Percentiles rank a stretch among this genome's conserved stretches.
These are phyloP conservation scores for Taeniopygia guttata DNA, from an alignment of 2,797 vertebrate species.

Conservation along the genomic window DNA sequence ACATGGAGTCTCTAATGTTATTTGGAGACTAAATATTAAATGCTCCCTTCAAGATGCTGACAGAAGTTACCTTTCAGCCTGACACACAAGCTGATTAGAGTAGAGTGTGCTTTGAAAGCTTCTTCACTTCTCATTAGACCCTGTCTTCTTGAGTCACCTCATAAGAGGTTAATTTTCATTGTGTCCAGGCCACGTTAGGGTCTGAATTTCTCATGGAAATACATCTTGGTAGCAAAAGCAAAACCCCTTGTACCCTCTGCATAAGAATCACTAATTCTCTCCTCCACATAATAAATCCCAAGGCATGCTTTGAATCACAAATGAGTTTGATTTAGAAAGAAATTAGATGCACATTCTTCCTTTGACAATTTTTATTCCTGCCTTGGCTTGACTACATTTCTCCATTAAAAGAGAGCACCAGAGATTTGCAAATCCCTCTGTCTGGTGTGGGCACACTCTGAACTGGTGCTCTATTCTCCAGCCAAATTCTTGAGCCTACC, in stretches of 20 bases:
- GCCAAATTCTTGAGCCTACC: background rate
- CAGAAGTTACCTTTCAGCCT: constrained; percentile 42
- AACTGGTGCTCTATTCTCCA: background rate
- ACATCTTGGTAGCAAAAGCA: background rate
- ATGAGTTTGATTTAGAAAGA: background rate
- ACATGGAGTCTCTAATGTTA: background rate
- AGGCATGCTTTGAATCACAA: constrained; percentile 24
- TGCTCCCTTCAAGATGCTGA: background rate
- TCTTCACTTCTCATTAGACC: constrained; percentile 46
- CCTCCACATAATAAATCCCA: constrained; percentile 16
- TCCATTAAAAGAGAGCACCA: background rate
- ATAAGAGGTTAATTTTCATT: constrained; percentile 14
- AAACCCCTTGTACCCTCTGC: background rate
- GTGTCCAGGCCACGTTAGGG: background rate
- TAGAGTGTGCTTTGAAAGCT: constrained; percentile 24
- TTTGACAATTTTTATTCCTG: background rate
- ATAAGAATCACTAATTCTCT: background rate
- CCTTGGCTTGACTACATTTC: background rate
- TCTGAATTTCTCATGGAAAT: constrained; percentile 33
- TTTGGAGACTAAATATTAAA: constrained; percentile 6
- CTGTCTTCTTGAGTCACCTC: background rate
- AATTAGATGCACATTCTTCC: background rate
- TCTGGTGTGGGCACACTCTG: background rate
- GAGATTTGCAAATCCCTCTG: background rate
- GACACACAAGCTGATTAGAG: background rate